phyloP scores from a whole-genome alignment of 2,888 invertebrate species.

The Drosophila kanekoi region DNA sequence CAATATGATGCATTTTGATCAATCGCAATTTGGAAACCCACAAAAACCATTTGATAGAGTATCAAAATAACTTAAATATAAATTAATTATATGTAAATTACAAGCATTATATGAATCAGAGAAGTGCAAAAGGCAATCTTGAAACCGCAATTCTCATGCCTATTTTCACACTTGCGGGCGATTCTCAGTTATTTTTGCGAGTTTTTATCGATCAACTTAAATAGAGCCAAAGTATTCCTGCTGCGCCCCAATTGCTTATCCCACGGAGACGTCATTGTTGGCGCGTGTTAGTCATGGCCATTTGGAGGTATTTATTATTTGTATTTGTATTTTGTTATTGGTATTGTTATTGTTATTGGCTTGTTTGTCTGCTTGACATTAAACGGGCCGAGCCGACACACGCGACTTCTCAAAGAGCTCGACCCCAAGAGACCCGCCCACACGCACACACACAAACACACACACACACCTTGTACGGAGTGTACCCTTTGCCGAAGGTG shows the following conservation, averaged over 20 bases:
- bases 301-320: constrained; percentile 57
- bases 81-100: no score
- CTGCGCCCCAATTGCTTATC: constrained; percentile 3
- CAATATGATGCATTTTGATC: no score
- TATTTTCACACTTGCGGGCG: constrained; percentile 18
- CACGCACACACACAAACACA: constrained; percentile 7
- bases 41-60: no score
- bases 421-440: constrained; percentile 9
- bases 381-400: constrained; percentile 49
- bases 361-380: constrained; percentile 67
- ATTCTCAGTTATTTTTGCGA: constrained; percentile 1
- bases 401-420: constrained; percentile 40
- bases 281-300: constrained; percentile 73
- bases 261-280: constrained; percentile 30
- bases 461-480: constrained; percentile 23
- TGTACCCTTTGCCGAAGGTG: not conserved
- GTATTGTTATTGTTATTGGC: constrained; percentile 70
- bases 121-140: constrained; percentile 9
- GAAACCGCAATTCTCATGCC: constrained; percentile 8
- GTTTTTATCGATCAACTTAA: not conserved
- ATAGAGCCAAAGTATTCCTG: not conserved
- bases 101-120: not conserved
- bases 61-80: no score
- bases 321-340: constrained; percentile 58
- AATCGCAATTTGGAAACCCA: no score